Evolutionary conservation across 2,113 vertebrate genomes (phyloP), one percentile per base, ranked within the genome.

Genomic region (Bubalus kerabau): DNA sequence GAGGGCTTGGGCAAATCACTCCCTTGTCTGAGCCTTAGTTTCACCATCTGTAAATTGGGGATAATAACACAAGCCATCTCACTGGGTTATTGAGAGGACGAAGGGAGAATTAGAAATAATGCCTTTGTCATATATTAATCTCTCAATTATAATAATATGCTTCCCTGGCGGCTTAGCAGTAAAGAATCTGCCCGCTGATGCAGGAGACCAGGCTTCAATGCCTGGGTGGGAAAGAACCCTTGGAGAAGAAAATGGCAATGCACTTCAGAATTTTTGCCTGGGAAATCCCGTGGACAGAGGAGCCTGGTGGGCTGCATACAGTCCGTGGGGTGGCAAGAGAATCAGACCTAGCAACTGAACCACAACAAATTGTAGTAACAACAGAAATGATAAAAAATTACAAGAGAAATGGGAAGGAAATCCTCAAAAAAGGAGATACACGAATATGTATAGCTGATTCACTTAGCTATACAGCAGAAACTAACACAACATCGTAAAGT

Each of bases 61-160:
- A 13, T n/a, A 32, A 57, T 0, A 17, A n/a, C 8, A 40, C 2
- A 1, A 19, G 24, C 48, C 13, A 0, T 52, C 5, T 56, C 36
- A 4, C 3, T 5, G 32, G 32, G 9, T n/a, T 19, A 6, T 5
- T 14, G 23, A 43, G 52, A 82, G 54, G 88, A 80, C 9, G 11
- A 36, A 23, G 7, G 10, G 46, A 52, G n/a, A n/a, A 13, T 10
- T 28, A 2, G 0, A 2, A 12, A 1, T 2, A 4, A 23, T 3
- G 28, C 17, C 7, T 24, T 48, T n/a, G 64, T 32, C 32, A 2
- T 6, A 24, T 5, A 21, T 9, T 46, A 6, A 15, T 59, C 64
- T 12, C 60, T 48, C 40, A 19, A 0, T 0, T 8, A 6, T 26
- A 40, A 10, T 19, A 30, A 12, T 15, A 26, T 26, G 23, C 40